Percentiles rank a stretch among this genome's conserved stretches.
phyloP scores from a whole-genome alignment of 2,888 invertebrate species.

The Palloptera scutellata region DNA sequence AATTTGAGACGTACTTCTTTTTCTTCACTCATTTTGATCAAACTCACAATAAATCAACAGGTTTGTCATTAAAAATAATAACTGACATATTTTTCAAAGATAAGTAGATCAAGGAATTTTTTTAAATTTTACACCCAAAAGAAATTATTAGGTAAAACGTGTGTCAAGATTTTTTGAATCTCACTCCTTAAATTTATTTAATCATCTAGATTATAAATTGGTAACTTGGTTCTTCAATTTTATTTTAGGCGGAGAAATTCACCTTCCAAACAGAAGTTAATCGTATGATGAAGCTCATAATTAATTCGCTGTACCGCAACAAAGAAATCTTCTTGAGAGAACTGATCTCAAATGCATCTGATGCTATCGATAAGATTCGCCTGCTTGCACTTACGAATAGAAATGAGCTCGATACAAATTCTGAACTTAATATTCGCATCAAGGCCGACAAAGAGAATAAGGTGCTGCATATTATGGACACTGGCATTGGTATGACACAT shows the following conservation, averaged over 20 bases:
- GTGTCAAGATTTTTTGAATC: too few relatives aligned
- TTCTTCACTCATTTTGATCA: too few relatives aligned
- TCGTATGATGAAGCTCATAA: conserved; percentile 99
- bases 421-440: conserved; percentile 89
- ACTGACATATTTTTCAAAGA: too few relatives aligned
- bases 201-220: neutral
- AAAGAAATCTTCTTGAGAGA: conserved; percentile 99
- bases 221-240: neutral
- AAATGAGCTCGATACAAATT: conserved; percentile 77
- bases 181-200: neutral
- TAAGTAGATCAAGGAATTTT: too few relatives aligned
- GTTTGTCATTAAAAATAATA: too few relatives aligned
- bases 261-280: conserved; percentile 98
- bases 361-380: conserved; percentile 98
- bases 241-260: conserved; percentile 76
- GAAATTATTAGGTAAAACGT: too few relatives aligned
- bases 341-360: conserved; percentile 98
- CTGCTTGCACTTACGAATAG: conserved; percentile 90
- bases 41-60: too few relatives aligned
- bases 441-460: conserved; percentile 92
- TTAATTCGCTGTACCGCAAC: conserved; percentile 98
- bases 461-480: conserved; percentile 92
- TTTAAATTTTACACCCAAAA: too few relatives aligned
- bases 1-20: too few relatives aligned
- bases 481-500: conserved; percentile 98